Conservation (phyloP, 1,140 invertebrate genomes). For the Lasioglossum baleicum region DNA sequence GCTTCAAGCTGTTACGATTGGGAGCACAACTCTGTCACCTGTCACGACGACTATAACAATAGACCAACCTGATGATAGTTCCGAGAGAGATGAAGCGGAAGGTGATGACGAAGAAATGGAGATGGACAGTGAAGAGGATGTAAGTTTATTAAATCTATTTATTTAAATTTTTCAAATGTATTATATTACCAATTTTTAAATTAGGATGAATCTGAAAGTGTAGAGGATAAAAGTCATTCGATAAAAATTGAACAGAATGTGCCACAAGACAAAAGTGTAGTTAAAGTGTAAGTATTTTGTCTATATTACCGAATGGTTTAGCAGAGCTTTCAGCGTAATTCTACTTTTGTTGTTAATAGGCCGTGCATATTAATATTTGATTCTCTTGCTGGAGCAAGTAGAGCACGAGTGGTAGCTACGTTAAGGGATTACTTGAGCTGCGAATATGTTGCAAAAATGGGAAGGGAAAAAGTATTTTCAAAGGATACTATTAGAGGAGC, state of each 20-base stretch:
- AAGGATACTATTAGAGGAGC: slow-evolving; percentile 91
- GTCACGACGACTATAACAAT: slow-evolving; percentile 80
- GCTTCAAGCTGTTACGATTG: slow-evolving; percentile 81
- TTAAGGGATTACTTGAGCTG: slow-evolving; percentile 93
- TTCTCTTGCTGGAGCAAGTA: slow-evolving; percentile 90
- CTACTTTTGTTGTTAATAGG: slow-evolving; percentile 56
- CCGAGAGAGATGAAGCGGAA: slow-evolving; percentile 90
- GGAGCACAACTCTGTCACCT: slow-evolving; percentile 85
- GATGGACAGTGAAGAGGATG: slow-evolving; percentile 76
- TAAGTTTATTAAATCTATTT: slow-evolving; percentile 47
- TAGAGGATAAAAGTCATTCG: slow-evolving; percentile 24
- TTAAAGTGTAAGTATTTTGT: slow-evolving; percentile 67
- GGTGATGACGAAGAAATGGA: slow-evolving; percentile 87
- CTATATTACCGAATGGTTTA: background rate
- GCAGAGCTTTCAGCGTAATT: background rate
- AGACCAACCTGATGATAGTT: slow-evolving; percentile 84
- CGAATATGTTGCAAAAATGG: slow-evolving; percentile 91
- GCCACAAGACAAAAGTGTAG: slow-evolving; percentile 48
- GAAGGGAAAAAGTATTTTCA: slow-evolving; percentile 84
- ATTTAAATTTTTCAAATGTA: background rate
- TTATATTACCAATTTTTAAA: slow-evolving; percentile 45
- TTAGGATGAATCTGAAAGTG: slow-evolving; percentile 68
- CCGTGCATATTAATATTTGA: slow-evolving; percentile 98
- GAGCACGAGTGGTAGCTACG: slow-evolving; percentile 91
- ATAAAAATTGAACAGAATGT: slow-evolving; percentile 31